A percentile compares a stretch with the other conserved stretches of the same genome.
phyloP scores from a whole-genome alignment of 2,797 vertebrate species.

The Ispidina lecontei region DNA sequence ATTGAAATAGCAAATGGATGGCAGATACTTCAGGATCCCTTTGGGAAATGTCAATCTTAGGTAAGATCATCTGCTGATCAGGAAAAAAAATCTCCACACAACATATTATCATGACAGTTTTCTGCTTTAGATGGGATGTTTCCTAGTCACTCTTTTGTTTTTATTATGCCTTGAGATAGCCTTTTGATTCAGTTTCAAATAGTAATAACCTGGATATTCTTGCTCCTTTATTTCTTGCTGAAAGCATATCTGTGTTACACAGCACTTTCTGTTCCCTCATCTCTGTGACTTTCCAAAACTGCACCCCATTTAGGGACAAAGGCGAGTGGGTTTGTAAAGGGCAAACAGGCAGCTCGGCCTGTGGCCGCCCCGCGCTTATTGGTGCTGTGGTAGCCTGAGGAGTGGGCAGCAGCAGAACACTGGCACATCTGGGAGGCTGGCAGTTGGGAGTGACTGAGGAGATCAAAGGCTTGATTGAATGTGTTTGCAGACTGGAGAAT shows the following conservation, averaged over 20 bases:
- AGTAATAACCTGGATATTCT: neutral
- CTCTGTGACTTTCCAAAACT: neutral
- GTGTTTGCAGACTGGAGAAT: neutral
- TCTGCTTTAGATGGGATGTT: neutral
- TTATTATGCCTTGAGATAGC: neutral
- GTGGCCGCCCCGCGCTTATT: neutral
- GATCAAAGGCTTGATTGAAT: conserved; percentile 41
- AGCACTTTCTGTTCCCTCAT: neutral
- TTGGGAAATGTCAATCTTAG: neutral
- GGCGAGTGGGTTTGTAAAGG: neutral
- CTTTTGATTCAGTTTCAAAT: neutral
- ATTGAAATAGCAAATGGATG: neutral
- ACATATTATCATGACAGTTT: neutral
- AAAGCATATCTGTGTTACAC: neutral
- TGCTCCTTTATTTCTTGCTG: neutral
- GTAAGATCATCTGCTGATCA: neutral
- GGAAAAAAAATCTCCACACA: neutral
- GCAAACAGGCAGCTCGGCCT: neutral
- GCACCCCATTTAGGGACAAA: neutral
- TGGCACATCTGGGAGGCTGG: neutral
- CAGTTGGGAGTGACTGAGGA: neutral
- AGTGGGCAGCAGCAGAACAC: neutral
- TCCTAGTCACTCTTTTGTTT: neutral
- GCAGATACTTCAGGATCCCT: neutral
- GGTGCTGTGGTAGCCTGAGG: accelerated